Evolutionary conservation across 2,888 invertebrate species (phyloP), one percentile per base, ranked within the genome.

Genomic region (Aphrophora alni): DNA sequence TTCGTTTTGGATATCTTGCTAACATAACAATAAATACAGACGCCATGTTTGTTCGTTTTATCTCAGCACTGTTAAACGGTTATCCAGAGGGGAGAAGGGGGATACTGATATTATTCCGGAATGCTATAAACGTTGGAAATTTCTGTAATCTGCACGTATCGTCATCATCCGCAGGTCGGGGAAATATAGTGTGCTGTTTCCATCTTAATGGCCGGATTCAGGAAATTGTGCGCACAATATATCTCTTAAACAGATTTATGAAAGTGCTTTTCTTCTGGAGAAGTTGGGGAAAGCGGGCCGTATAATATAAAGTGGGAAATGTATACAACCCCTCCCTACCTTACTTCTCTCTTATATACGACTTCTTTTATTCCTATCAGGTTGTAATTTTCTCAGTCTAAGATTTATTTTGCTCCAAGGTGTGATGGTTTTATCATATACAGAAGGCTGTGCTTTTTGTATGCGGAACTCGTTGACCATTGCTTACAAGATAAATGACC

Each of bases 201-300:
- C 84, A 83, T 84, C 84, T 92, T 94, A 94, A 94, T 94, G 94
- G 94, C 93, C 94, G 94, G 93, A 93, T 94, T 94, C 94, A 93
- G 94, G 94, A 94, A 94, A 94, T 94, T 94, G 94, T 94, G 94
- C 93, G 93, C 94, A 93, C 94, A 78, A 94, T 94, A 94, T 94
- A 94, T 94, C 94, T 94, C 92, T 91, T 81, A 81, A 91, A 93
- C 94, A 94, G 94, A 94, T 94, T 94, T 94, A 94, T 94, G 94
- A 94, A 94, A 94, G 93, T 93, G 93, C 94, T 90, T 91, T 89
- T 91, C 91, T 91, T 88, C 88, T 88, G 88, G 88, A 88, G 88
- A 76, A 73, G 77, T 44, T 70, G 77, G 78, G 78, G 76, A 76
- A 82, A 75, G 81, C 73, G 71, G 81, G 77, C 38, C 75, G 77